Evolutionary conservation across 2,113 vertebrate genomes (phyloP), one percentile per base, ranked within the genome.

Genomic region (Zonotrichia leucophrys): DNA sequence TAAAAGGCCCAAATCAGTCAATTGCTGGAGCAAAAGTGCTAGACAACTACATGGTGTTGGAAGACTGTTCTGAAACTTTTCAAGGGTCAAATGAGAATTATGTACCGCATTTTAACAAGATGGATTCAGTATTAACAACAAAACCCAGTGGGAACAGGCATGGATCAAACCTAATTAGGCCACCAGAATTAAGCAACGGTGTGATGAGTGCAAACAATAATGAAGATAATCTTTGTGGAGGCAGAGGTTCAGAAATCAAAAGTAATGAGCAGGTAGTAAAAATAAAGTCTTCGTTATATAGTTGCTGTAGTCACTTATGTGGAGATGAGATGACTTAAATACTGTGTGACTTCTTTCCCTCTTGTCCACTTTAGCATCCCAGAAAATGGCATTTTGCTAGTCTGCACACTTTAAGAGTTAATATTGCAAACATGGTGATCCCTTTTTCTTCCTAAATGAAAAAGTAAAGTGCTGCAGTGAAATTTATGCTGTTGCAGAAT

Each of bases 211-310:
- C 91, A 92, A 91, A 92, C 91, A 95, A 94, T 96, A 94, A 94
- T 85, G 97, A 97, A 97, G 93, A 95, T 89, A 95, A 91, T 85
- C 96, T 92, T 80, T 90, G 63, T 97, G 97, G 85, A 95, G 92
- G 70, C 91, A 91, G 95, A 91, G 96, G 94, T 82, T 96, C 96
- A 93, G 87, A 94, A 90, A 93, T 89, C 80, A 94, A 93, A 94
- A 95, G 53, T 83, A 97, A 96, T 77, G 96, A 97, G 81, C 97
- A 98, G 97, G 97, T 97, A 97, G 96, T 97, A 97, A 96, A 97
- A 96, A 96, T 95, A 92, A 95, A 96, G 76, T 86, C 91, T 96
- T 95, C 83, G 27, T 95, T 97, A 78, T 96, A 96, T 92, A 91
- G 96, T 95, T 96, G 94, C 62, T 96, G 92, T 97, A 81, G 95